These are phyloP conservation scores for Micropoecilia bifurca DNA, from an alignment of 2,797 vertebrate species.

Conservation along the genomic window DNA sequence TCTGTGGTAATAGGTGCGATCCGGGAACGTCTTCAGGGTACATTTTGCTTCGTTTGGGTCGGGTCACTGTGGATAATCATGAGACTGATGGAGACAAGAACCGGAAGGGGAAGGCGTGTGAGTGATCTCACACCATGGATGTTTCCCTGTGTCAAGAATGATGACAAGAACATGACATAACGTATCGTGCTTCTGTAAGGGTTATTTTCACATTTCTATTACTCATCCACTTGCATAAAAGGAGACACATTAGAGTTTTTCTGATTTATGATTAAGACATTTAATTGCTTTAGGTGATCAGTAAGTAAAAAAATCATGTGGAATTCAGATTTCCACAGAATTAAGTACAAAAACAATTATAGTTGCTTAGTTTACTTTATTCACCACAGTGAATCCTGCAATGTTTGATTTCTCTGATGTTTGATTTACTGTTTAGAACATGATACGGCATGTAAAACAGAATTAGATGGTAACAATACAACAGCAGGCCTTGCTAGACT, in stretches of 20 bases:
- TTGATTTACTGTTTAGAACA: neutral
- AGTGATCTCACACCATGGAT: conserved; percentile 1
- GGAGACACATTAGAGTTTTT: neutral
- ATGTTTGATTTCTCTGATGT: neutral
- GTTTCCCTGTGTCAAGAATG: conserved; percentile 24
- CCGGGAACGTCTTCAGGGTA: conserved; percentile 41
- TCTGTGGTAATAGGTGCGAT: conserved; percentile 22
- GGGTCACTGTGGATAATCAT: conserved; percentile 28
- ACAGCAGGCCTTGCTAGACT: neutral
- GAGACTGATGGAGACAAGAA: conserved; percentile 21
- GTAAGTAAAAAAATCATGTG: neutral
- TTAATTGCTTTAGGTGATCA: neutral
- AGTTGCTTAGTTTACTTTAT: neutral
- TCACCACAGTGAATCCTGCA: neutral
- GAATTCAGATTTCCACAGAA: neutral
- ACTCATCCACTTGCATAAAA: neutral
- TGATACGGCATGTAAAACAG: neutral
- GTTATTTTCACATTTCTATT: neutral
- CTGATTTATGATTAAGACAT: neutral
- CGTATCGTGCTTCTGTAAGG: neutral
- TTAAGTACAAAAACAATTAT: neutral
- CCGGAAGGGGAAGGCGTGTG: neutral
- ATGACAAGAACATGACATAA: conserved; percentile 16
- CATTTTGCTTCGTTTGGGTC: conserved; percentile 47
- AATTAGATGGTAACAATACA: neutral